Evolutionary conservation across 1,140 invertebrate genomes (phyloP).

Genomic region (Coelopa frigida): DNA sequence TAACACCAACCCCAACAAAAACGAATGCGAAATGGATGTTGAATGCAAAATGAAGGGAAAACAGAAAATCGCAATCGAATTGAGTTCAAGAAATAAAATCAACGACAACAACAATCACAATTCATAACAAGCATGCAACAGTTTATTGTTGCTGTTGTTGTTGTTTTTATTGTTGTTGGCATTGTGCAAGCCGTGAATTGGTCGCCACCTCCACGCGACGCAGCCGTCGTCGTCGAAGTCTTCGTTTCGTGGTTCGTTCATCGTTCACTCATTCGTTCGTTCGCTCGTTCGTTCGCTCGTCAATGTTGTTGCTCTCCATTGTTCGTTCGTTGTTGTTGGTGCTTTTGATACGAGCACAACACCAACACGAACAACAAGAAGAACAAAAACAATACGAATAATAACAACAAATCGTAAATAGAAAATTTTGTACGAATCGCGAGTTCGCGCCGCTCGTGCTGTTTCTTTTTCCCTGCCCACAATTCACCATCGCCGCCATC

Average conservation of each 20-base stretch:
- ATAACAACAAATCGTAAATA: too few species aligned
- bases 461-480: constrained; percentile 45
- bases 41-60: too few species aligned
- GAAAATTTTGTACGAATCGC: constrained; percentile 43
- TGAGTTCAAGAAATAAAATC: too few species aligned
- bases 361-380: constrained; percentile 3
- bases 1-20: too few species aligned
- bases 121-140: too few species aligned
- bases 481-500: constrained; percentile 35
- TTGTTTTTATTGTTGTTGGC: constrained; percentile 5
- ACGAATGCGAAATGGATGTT: too few species aligned
- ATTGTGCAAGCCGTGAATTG: constrained; percentile 18
- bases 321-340: background rate
- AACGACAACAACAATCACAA: too few species aligned
- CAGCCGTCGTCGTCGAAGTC: constrained; percentile 8
- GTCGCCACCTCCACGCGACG: constrained; percentile 18
- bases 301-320: constrained; percentile 13
- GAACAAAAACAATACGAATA: constrained; percentile 5
- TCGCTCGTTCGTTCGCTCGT: constrained; percentile 8
- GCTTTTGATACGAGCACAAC: background rate
- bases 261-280: constrained; percentile 4
- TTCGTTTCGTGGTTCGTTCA: background rate
- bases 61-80: too few species aligned
- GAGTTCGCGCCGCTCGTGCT: constrained; percentile 43
- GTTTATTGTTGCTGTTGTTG: too few species aligned